Percentiles rank a stretch among this genome's conserved stretches.
Evolutionary conservation across 2,888 invertebrate species (phyloP).

Genomic region (Allolobophora icterica): DNA sequence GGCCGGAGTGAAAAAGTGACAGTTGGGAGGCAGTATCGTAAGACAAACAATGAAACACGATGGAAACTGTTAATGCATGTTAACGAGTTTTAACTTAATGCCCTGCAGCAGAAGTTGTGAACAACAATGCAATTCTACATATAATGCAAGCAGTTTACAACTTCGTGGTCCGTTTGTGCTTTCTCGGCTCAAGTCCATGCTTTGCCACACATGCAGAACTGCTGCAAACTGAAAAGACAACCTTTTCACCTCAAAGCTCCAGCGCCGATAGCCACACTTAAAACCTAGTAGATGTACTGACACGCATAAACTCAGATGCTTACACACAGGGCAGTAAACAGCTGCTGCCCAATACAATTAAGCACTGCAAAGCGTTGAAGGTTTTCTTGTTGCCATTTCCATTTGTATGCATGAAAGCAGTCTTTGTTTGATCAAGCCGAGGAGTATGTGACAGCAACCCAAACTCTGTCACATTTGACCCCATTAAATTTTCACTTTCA

Average conservation of each 20-base stretch:
- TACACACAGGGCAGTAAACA: no score
- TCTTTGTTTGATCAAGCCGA: background rate
- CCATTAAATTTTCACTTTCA: background rate
- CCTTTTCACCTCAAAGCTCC: background rate
- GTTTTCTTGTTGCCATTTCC: background rate
- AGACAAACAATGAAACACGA: background rate
- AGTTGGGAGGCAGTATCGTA: background rate
- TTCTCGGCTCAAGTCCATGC: background rate
- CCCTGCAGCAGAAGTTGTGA: conserved; percentile 2
- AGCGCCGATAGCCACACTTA: background rate
- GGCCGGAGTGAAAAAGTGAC: background rate
- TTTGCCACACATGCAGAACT: background rate
- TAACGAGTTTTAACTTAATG: background rate
- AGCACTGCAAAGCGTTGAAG: no score
- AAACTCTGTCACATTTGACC: background rate
- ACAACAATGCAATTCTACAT: background rate
- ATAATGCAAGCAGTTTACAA: background rate
- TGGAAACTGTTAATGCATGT: background rate
- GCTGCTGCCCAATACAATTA: no score
- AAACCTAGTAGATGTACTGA: background rate
- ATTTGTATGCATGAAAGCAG: background rate
- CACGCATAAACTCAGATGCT: background rate
- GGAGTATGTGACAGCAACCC: background rate
- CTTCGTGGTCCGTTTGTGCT: background rate
- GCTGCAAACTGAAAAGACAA: background rate